Evolutionary conservation across 1,140 invertebrate species (phyloP).

Genomic region (Heliconius nattereri): DNA sequence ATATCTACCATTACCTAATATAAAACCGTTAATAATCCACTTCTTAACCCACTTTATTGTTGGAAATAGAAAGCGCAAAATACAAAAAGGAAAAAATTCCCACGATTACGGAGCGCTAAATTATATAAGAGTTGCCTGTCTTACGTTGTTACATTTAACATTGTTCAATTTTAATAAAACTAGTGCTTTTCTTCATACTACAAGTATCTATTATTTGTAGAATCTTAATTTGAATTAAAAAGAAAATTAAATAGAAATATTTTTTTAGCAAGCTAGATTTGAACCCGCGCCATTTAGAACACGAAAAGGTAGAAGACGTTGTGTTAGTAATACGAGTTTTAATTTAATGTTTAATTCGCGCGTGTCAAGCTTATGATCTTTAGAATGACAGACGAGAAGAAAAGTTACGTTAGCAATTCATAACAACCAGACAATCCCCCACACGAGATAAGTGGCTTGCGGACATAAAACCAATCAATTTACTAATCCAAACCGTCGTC

Average conservation of each 20-base stretch:
- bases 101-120: conserved; percentile 1
- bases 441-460: neutral
- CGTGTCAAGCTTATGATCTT: neutral
- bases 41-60: neutral
- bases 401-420: neutral
- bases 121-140: neutral
- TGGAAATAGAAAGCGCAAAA: neutral
- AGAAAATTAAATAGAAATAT: neutral
- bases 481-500: neutral
- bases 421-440: neutral
- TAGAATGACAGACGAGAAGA: neutral
- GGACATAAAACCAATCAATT: neutral
- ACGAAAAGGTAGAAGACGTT: too few relatives aligned
- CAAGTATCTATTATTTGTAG: neutral
- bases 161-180: neutral
- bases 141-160: neutral
- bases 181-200: neutral
- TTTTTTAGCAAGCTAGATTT: neutral
- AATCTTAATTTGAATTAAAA: neutral
- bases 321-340: too few relatives aligned
- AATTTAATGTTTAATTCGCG: neutral
- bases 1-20: neutral
- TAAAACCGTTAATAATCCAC: neutral
- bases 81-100: conserved; percentile 3
- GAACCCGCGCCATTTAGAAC: too few relatives aligned